Base-by-base conservation (phyloP, 2,888 invertebrate genomes). In the Caenorhabditis angaria region DNA sequence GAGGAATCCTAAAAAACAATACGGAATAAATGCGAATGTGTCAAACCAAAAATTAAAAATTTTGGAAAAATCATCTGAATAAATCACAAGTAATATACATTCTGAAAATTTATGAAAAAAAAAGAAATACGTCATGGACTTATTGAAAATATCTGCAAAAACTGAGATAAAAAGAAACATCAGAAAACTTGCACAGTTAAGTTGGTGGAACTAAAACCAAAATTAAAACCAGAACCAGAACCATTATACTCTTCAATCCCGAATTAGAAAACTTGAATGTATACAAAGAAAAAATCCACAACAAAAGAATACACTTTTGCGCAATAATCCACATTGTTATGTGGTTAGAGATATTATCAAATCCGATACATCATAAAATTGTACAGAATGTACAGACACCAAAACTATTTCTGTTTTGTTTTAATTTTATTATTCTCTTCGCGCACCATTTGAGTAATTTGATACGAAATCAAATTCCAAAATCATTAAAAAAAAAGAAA, bases 361-460 rank as follows among this genome's bases (percentile, higher is more conserved):
- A 41, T 41, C 41, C 41, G 41, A 41, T 41, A 14, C 41, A 41
- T 41, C 41, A 41, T 41, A 41, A 41, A 41, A 41, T 18, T 41
- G 41, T 41, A 41, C 18, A 41, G n/a, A n/a, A n/a, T n/a, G n/a
- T n/a, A n/a, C n/a, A n/a, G n/a, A n/a, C n/a, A n/a, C n/a, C 41
- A 14, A 41, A 14, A 41, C 18, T 41, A 14, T 41, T 41, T 14
- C 18, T 12, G 5, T 41, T 41, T 41, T 2, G 14, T 3, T 3
- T 18, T 18, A 18, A 14, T 14, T 41, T 41, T 41, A 41, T 14
- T 18, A 41, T 12, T 41, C 18, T 41, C 18, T 3, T 18, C 18
- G 41, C 18, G 41, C 10, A 41, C 14, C 10, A 41, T 41, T 41
- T 41, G 14, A 41, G 10, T 41, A 41, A 41, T 41, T 3, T 41